Base-by-base conservation (phyloP, 2,888 invertebrate genomes). In the Poecilus cupreus region DNA sequence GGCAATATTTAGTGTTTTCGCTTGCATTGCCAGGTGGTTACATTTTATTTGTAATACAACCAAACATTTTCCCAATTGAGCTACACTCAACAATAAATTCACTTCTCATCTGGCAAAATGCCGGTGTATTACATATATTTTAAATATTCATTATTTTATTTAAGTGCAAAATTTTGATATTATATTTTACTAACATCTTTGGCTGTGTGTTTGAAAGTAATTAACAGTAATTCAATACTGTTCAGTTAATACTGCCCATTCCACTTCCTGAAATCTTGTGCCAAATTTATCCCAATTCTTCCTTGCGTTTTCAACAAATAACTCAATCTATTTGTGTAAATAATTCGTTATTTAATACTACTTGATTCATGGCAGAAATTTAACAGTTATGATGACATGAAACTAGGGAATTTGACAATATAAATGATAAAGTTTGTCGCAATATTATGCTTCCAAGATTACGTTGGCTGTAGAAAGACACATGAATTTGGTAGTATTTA, bases 141-240 rank as follows among this genome's bases (percentile, higher is more conserved):
- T 51, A 51, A 51, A 51, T 51, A 32, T 32, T 32, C 6, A 60
- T 68, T n/a, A 70, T 46, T 75, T n/a, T 75, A 51, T 75, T 75
- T 75, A 75, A 51, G 51, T 75, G 75, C 75, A 32, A 77, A 77
- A 57, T 60, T 60, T 77, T 77, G 57, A 60, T 77, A 77, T 77
- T 57, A 77, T 77, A 57, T 77, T 77, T 77, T 57, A 77, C 72
- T 37, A 54, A 80, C 75, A 81, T 81, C 81, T 81, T 81, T 81
- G 81, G 81, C 81, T 81, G 81, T 81, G 81, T 81, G 60, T 81
- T 81, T 75, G 74, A 81, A 75, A 81, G 75, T 81, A 81, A 75
- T 72, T 60, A 80, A 80, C 80, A 80, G 80, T 80, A 72, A 70
- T 80, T 57, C 54, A 80, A 80, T 80, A 79, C 79, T 79, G 80